Evolutionary conservation across 1,140 invertebrate genomes (phyloP).

Genomic region (Bactericera cockerelli): DNA sequence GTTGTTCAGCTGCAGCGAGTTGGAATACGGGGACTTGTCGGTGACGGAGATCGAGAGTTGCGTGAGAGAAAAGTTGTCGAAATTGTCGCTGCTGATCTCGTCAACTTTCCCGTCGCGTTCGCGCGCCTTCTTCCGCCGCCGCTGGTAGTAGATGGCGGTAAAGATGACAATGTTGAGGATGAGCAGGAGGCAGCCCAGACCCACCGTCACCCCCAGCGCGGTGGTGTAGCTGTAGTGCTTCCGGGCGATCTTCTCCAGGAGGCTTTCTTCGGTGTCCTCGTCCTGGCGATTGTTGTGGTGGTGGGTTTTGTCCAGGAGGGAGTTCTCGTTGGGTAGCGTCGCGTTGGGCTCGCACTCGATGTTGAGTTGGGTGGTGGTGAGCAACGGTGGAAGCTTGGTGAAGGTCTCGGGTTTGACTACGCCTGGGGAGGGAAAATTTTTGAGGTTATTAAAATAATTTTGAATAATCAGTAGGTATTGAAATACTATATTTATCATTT

Average conservation of each 20-base stretch:
- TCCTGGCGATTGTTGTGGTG: not conserved
- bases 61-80: not conserved
- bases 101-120: not conserved
- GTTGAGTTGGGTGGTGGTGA: not conserved
- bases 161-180: conserved; percentile 75
- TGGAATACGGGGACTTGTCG: not conserved
- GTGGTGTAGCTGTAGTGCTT: conserved; percentile 11
- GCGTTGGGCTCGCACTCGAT: conserved; percentile 7
- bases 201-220: conserved; percentile 46
- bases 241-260: conserved; percentile 1
- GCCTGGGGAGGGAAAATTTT: not conserved
- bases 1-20: not conserved
- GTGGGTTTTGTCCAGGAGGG: not conserved
- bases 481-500: not conserved
- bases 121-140: conserved; percentile 33
- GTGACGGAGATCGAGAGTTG: not conserved
- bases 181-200: conserved; percentile 68
- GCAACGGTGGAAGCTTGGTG: not conserved
- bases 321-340: not conserved
- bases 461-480: not conserved
- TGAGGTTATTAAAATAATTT: no score
- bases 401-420: conserved; percentile 6
- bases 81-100: not conserved
- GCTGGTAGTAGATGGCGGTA: conserved; percentile 70
- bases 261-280: not conserved